A percentile compares a stretch with the other conserved stretches of the same genome.
Evolutionary conservation across 1,140 invertebrate species (phyloP).

Genomic region (Apis florea): DNA sequence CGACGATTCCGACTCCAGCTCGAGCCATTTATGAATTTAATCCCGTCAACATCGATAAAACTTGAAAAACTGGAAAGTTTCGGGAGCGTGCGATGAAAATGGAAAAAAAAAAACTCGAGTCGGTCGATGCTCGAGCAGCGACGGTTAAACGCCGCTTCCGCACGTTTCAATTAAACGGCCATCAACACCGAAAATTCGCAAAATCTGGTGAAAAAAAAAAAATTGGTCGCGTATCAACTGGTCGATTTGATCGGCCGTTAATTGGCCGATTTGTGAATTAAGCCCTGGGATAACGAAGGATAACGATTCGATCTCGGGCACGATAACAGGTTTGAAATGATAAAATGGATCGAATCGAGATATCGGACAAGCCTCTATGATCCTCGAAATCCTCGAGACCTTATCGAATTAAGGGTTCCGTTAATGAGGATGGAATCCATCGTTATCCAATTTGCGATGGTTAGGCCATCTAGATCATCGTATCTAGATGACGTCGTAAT

Average conservation of each 20-base stretch:
- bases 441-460: slow-evolving; percentile 8
- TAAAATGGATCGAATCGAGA: no score
- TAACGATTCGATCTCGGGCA: not conserved
- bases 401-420: slow-evolving; percentile 10
- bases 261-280: not conserved
- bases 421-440: slow-evolving; percentile 12
- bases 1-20: no score
- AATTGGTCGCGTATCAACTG: not conserved
- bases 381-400: not conserved
- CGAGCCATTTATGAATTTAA: not conserved
- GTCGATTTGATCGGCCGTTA: not conserved
- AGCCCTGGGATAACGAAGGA: not conserved
- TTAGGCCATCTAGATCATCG: not conserved
- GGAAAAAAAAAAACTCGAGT: not conserved
- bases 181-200: not conserved
- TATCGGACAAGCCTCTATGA: not conserved
- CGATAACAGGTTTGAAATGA: no score
- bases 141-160: not conserved
- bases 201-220: not conserved
- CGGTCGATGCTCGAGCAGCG: not conserved
- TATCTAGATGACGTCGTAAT: not conserved
- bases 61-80: not conserved
- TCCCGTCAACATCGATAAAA: not conserved
- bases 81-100: not conserved
- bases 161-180: slow-evolving; percentile 6